These are phyloP conservation scores for Cryptocephalus moraei DNA, from an alignment of 2,888 invertebrate genomes.

Conservation along the genomic window DNA sequence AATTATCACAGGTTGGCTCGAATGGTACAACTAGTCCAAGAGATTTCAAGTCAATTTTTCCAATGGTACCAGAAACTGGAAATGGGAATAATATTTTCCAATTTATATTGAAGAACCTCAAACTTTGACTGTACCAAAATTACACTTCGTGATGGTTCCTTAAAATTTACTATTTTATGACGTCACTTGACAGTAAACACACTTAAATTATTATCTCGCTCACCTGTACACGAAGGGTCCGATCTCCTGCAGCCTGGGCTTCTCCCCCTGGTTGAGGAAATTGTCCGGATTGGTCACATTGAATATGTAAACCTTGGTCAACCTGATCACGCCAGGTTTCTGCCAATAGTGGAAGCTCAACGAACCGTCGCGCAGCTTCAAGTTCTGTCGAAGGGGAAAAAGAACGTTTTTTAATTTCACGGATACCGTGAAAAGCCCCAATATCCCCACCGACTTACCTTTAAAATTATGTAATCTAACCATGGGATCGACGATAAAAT, in stretches of 20 bases:
- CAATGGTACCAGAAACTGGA: no score
- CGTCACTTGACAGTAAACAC: not conserved
- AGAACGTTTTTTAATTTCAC: constrained; percentile 4
- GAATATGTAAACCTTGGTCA: constrained; percentile 82
- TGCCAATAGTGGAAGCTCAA: constrained; percentile 85
- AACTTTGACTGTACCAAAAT: no score
- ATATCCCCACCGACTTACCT: constrained; percentile 51
- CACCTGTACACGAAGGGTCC: constrained; percentile 83
- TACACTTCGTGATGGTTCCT: no score
- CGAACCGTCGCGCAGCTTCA: constrained; percentile 74
- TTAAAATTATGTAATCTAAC: constrained; percentile 78
- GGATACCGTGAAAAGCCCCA: not conserved
- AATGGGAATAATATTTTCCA: no score
- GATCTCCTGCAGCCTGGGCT: constrained; percentile 70
- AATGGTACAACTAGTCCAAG: no score
- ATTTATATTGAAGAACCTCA: no score
- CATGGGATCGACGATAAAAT: constrained; percentile 78
- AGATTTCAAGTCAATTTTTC: no score
- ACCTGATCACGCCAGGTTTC: constrained; percentile 69
- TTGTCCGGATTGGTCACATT: constrained; percentile 80
- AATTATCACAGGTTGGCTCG: no score
- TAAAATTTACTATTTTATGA: no score
- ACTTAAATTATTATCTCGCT: constrained; percentile 25
- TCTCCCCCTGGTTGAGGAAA: constrained; percentile 65
- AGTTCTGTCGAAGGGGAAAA: constrained; percentile 49